Conservation (phyloP, 1,140 invertebrate genomes). For the Monochamus saltuarius region DNA sequence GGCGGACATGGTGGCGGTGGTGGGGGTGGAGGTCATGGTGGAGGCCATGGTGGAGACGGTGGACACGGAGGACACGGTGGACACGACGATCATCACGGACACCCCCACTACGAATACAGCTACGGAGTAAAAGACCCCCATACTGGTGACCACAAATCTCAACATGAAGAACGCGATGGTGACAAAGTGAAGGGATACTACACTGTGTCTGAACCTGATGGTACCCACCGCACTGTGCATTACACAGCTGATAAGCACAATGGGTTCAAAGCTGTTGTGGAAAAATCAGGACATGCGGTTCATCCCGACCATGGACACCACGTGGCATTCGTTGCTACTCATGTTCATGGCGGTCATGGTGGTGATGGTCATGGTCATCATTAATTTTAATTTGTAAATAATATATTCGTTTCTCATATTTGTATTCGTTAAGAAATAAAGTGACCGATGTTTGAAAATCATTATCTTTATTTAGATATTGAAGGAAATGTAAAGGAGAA, state of each 20-base stretch:
- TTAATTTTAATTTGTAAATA: no score
- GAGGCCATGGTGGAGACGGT: neutral
- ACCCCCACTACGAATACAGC: constrained; percentile 56
- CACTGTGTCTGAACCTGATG: constrained; percentile 64
- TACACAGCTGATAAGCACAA: constrained; percentile 61
- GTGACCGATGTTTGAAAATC: no score
- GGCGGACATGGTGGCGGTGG: constrained; percentile 6
- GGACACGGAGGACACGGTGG: neutral
- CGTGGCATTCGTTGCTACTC: no score
- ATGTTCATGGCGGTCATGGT: no score
- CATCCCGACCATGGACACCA: constrained; percentile 1
- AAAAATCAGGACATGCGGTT: constrained; percentile 24
- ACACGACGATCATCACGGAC: constrained; percentile 43
- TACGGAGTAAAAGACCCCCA: constrained; percentile 58
- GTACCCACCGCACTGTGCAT: constrained; percentile 62
- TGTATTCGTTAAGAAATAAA: no score
- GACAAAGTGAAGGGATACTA: constrained; percentile 66
- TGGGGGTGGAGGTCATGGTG: constrained; percentile 16
- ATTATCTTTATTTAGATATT: no score
- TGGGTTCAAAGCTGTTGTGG: constrained; percentile 54
- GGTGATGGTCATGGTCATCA: no score
- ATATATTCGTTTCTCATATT: no score
- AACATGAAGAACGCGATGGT: constrained; percentile 59
- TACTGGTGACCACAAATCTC: constrained; percentile 59
- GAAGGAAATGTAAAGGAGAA: no score